phyloP scores from a whole-genome alignment of 2,113 vertebrate genomes.

The Neodon shergylaensis region DNA sequence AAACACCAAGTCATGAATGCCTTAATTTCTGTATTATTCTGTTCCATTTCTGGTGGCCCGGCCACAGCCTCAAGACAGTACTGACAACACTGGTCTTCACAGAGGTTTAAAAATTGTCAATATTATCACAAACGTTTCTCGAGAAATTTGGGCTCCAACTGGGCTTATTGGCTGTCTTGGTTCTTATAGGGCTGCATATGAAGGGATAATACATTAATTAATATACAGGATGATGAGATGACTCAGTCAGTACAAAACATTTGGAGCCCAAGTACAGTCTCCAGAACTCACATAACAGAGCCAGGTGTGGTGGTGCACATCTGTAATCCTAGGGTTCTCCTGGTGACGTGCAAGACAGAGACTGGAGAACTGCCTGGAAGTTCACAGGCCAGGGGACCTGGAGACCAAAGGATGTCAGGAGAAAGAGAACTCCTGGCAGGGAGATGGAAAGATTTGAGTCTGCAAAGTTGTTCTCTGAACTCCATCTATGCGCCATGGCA shows the following conservation, averaged over 20 bases:
- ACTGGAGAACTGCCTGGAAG: too few relatives aligned
- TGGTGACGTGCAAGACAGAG: background rate
- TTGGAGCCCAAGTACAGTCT: background rate
- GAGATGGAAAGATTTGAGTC: background rate
- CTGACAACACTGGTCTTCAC: accelerated
- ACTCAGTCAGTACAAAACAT: background rate
- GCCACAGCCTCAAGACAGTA: background rate
- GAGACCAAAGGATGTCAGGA: background rate
- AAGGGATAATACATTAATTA: background rate
- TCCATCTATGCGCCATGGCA: too few relatives aligned
- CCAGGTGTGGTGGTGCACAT: background rate
- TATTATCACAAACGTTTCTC: background rate
- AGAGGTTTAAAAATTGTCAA: background rate
- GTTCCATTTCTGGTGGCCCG: background rate
- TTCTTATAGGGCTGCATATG: background rate
- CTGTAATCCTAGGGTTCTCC: background rate
- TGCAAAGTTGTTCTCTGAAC: background rate
- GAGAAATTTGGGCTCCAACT: background rate
- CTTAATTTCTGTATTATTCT: background rate
- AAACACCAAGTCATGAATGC: slow-evolving; percentile 48
- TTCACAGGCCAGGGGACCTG: too few relatives aligned
- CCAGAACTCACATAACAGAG: background rate
- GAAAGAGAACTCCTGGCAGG: background rate
- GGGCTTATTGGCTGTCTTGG: background rate
- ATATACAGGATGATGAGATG: background rate